A percentile compares a stretch with the other conserved stretches of the same genome.
phyloP scores from a whole-genome alignment of 2,113 vertebrate species.

The Zingel zingel region DNA sequence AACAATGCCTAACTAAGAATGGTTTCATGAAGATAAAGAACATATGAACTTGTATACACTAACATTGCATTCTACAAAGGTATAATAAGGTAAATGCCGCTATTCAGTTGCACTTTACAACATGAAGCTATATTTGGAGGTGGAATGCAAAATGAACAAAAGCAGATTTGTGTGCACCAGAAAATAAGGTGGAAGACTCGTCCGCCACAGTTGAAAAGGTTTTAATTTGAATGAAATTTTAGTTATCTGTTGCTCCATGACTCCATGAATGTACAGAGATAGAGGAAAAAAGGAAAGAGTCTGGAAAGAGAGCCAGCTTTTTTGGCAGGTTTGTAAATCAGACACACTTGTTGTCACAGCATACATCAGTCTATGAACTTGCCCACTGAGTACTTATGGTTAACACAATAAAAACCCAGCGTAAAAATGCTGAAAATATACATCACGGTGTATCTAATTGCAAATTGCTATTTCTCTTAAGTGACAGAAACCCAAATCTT shows the following conservation, averaged over 20 bases:
- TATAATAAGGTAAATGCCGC: neutral
- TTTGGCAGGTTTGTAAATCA: conserved; percentile 40
- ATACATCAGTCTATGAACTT: neutral
- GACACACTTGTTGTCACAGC: conserved; percentile 1
- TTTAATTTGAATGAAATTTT: conserved; percentile 4
- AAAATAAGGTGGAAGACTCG: neutral
- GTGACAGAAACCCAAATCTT: neutral
- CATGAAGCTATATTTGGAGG: neutral
- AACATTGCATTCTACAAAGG: neutral
- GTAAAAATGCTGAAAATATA: neutral
- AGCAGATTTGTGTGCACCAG: neutral
- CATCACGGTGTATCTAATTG: neutral
- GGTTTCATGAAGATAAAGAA: neutral
- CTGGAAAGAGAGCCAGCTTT: neutral
- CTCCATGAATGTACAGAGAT: neutral
- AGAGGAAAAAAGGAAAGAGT: neutral
- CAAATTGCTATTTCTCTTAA: neutral
- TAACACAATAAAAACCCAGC: neutral
- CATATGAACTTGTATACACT: neutral
- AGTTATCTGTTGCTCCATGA: neutral
- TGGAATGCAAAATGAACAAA: neutral
- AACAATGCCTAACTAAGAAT: neutral
- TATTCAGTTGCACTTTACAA: neutral
- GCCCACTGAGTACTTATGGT: neutral
- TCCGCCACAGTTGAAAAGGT: neutral